Base-by-base conservation (phyloP, 2,888 invertebrate genomes). In the Cheilosia urbana region DNA sequence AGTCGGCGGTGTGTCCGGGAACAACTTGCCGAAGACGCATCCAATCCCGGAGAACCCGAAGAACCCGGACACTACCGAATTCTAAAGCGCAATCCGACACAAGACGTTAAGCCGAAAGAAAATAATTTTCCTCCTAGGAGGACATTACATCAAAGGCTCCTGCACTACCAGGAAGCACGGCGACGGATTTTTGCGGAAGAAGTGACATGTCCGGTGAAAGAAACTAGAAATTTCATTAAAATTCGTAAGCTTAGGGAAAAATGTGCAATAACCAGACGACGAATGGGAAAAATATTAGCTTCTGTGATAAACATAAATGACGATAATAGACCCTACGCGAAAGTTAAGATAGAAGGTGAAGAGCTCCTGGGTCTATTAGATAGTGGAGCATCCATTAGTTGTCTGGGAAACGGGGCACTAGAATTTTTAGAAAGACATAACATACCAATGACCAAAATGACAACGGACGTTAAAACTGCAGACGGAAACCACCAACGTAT, bases 281-380 rank as follows among this genome's bases (percentile, higher is more conserved):
- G 6, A 13, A 51, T 11, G 7, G 24, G n/a, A n/a, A 53, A 53
- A 2, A 66, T 24, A 24, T 11, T 37, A 30, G 6, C 53, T 6
- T 27, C 53, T 17, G 53, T 55, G 30, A 24, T 27, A 55, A 24
- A 11, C n/a, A n/a, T 55, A 55, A 55, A 24, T 11, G 21, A 71
- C n/a, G 71, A 69, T n/a, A 58, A 47, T n/a, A 69, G 34, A 40
- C 57, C 57, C n/a, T 57, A 34, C 4, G 34, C 55, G 2, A 68
- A 68, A 68, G 15, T 57, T 7, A 15, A 19, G 30, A 42, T 55
- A 55, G 53, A 4, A 24, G 58, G 34, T 2, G 34, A 37, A 11
- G 69, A 71, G 3, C 1, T 71, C 0, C 1, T n/a, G 15, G 58
- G 49, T 0, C 45, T 71, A 2, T 37, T 71, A 19, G 58, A 71